Base-by-base conservation (phyloP, 2,113 vertebrate genomes). In the Rhodinocichla rosea region DNA sequence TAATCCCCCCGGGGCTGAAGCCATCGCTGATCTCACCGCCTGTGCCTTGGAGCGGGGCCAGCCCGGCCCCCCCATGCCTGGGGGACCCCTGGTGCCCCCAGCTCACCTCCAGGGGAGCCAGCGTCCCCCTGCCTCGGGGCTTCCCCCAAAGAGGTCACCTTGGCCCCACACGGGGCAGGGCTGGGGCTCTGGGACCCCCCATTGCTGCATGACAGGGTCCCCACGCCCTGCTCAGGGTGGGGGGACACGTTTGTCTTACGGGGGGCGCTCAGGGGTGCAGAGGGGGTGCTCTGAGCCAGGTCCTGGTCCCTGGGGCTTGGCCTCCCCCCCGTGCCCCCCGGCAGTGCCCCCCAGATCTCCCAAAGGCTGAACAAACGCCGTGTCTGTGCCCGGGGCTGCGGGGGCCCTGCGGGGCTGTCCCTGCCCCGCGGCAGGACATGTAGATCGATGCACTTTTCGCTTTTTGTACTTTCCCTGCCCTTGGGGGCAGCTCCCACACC, bases 21-120 rank as follows among this genome's bases (percentile, higher is more conserved):
- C 97, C 97, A 97, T 97, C 76, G 8, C 92, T 85, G 90, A 83
- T 94, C 81, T 95, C 97, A 97, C 97, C 98, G 7, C 76, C 89
- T 92, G 98, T 98, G 98, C 98, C 98, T 98, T 98, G 93, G 87
- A 94, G 27, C 1, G 5, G 84, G 62, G 40, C 4, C 27, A 63
- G 21, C 47, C 50, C 2, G 5, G 27, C 7, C 32, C 19, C 37
- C 10, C 8, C 1, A n/a, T n/a, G 1, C 26, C 32, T 6, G 16
- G 47, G 73, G 28, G 26, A 26, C 18, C 44, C 27, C 17, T 4
- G 3, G 6, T 47, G 37, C 24, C 62, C 33, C 35, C 70, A 45
- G 0, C 17, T 60, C 55, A 9, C 0, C 1, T 55, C 30, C 21
- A 15, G 50, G 67, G 42, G 26, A 49, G 5, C 9, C 57, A 19